These are phyloP conservation scores for Cottoperca gobio DNA, from an alignment of 2,797 vertebrate species.

Conservation along the genomic window DNA sequence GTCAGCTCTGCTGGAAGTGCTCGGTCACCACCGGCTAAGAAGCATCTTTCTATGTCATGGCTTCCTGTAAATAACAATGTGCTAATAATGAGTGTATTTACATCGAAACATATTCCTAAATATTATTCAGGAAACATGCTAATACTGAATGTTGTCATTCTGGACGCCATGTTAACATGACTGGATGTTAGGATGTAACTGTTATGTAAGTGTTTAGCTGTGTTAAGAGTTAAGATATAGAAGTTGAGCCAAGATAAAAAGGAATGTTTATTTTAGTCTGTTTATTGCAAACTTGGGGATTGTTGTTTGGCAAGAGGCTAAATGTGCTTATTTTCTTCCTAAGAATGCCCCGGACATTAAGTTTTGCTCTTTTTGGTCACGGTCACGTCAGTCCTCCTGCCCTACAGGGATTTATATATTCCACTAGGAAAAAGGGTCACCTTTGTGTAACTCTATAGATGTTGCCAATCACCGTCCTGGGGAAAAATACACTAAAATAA, in stretches of 20 bases:
- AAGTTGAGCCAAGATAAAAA: background rate
- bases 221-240: background rate
- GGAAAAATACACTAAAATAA: slow-evolving; percentile 25
- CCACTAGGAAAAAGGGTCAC: slow-evolving; percentile 29
- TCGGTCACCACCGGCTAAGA: slow-evolving; percentile 32
- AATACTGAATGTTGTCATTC: background rate
- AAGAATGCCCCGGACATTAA: slow-evolving; percentile 12
- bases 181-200: too few relatives aligned
- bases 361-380: slow-evolving; percentile 12
- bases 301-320: slow-evolving; percentile 3
- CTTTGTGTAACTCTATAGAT: slow-evolving; percentile 29
- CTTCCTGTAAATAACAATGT: slow-evolving; percentile 16
- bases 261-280: background rate
- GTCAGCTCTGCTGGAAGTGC: slow-evolving; percentile 42
- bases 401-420: slow-evolving; percentile 27
- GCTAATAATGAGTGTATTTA: slow-evolving; percentile 14
- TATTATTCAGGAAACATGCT: background rate
- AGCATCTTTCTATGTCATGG: slow-evolving; percentile 7
- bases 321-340: background rate
- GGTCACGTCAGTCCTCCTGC: slow-evolving; percentile 15
- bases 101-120: slow-evolving; percentile 14
- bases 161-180: background rate
- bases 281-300: background rate
- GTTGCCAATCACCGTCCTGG: slow-evolving; percentile 10
- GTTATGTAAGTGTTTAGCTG: background rate